Evolutionary conservation across 2,797 vertebrate species (phyloP), one percentile per base, ranked within the genome.

Genomic region (Podargus strigoides): DNA sequence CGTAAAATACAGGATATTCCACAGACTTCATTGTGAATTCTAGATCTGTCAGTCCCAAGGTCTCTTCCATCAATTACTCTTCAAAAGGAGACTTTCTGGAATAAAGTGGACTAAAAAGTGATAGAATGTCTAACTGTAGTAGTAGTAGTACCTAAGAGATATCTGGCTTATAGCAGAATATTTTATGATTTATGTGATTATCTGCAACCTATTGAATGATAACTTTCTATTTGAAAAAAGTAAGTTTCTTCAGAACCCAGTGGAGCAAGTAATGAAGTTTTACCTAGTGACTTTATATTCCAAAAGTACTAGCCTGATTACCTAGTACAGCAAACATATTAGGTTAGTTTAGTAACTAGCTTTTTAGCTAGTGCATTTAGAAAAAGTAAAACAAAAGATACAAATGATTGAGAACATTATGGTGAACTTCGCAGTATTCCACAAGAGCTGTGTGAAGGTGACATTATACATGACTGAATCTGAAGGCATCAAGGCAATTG

Each of bases 381-480:
- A 41, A 89, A 76, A 50, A 68, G 41, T 20, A 60, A 26, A 64
- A 6, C 5, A 13, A 27, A 60, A 59, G 27, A n/a, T 37, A 24
- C 2, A 46, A 55, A 3, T 46, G 20, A 3, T 91, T 84, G 44
- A 81, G 49, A 80, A 59, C 6, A 11, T 64, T 53, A 8, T 10
- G n/a, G 32, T 72, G 58, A 80, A 41, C 39, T 58, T 81, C 14
- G n/a, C 9, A 63, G 16, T 88, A 37, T 17, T 81, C 19, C 52
- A 7, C 20, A 47, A 78, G 39, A 59, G 22, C 37, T 44, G 0
- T 30, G 7, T 72, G 49, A 47, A 76, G 13, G 16, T 69, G 36
- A 20, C 0, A 0, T 49, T 49, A 24, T 23, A 22, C 0, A 0
- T 60, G 18, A 5, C 34, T 80, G 53, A 30, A 64, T 81, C 12